Evolutionary conservation across 2,888 invertebrate genomes (phyloP).

Genomic region (Caenorhabditis imperialis): DNA sequence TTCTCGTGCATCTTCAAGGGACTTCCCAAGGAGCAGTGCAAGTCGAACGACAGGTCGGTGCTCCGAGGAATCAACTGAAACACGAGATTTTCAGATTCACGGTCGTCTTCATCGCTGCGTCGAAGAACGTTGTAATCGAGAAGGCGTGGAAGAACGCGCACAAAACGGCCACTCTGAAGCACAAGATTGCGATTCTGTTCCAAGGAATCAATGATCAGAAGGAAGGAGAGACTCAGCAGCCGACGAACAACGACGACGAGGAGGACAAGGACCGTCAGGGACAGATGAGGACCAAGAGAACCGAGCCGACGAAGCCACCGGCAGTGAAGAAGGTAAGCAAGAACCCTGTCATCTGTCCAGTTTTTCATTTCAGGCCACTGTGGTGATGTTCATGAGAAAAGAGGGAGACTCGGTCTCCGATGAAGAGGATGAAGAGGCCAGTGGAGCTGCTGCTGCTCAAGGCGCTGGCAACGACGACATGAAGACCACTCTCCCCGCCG

Average conservation of each 20-base stretch:
- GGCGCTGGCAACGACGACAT: conserved; percentile 1
- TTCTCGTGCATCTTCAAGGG: conserved; percentile 24
- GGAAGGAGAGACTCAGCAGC: conserved; percentile 24
- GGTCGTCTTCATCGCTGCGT: conserved; percentile 6
- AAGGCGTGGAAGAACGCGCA: conserved; percentile 10
- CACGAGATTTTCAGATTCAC: conserved; percentile 10
- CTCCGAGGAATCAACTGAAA: not conserved
- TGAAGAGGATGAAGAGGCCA: conserved; percentile 8
- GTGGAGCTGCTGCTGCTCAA: not conserved
- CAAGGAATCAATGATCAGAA: conserved; percentile 24
- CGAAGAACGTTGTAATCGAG: conserved; percentile 13
- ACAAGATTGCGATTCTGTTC: conserved; percentile 6
- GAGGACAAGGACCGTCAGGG: conserved; percentile 38
- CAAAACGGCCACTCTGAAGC: conserved; percentile 10
- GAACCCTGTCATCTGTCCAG: too few relatives aligned
- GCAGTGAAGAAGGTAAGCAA: conserved; percentile 16
- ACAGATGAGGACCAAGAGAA: conserved; percentile 12
- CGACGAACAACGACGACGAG: conserved; percentile 18
- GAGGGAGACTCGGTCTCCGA: conserved; percentile 31
- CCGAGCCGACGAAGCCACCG: not conserved
- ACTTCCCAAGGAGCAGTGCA: not conserved
- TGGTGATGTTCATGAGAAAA: conserved; percentile 34
- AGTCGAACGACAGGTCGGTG: conserved; percentile 4
- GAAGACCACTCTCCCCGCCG: conserved; percentile 19
- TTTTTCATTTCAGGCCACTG: conserved; percentile 18